These are phyloP conservation scores for Oryzias woworae DNA, from an alignment of 2,113 vertebrate species.

Conservation along the genomic window DNA sequence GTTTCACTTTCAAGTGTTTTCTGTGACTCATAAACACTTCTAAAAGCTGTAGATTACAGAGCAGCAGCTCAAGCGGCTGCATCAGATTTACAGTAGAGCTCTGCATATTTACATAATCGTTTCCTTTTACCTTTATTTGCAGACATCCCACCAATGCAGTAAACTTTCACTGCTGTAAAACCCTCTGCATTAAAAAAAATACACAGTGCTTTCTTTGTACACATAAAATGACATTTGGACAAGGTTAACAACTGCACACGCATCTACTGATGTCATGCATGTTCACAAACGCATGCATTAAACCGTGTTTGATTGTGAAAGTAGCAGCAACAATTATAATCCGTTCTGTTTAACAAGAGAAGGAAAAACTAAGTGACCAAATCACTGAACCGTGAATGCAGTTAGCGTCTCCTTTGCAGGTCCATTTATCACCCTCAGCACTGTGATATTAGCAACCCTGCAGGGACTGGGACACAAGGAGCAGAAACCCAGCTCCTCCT, in stretches of 20 bases:
- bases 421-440: slow-evolving; percentile 73
- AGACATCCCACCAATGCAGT: slow-evolving; percentile 33
- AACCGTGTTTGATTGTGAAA: slow-evolving; percentile 1
- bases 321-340: slow-evolving; percentile 12
- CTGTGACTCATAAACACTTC: slow-evolving; percentile 51
- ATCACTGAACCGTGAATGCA: slow-evolving; percentile 58
- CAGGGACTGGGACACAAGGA: slow-evolving; percentile 53
- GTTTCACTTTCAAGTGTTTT: slow-evolving; percentile 27
- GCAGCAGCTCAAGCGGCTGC: slow-evolving; percentile 26
- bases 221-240: slow-evolving; percentile 1
- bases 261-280: not conserved
- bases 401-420: slow-evolving; percentile 64
- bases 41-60: slow-evolving; percentile 36
- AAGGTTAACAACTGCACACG: not conserved
- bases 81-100: slow-evolving; percentile 58
- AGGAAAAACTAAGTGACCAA: slow-evolving; percentile 31
- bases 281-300: not conserved
- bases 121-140: slow-evolving; percentile 56
- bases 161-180: slow-evolving; percentile 34
- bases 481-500: slow-evolving; percentile 69
- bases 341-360: slow-evolving; percentile 26
- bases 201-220: slow-evolving; percentile 4
- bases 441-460: slow-evolving; percentile 63
- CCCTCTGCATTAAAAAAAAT: not conserved
- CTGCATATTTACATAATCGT: slow-evolving; percentile 42